Evolutionary conservation across 1,140 invertebrate genomes (phyloP).

Genomic region (Stegodyphus mimosarum): DNA sequence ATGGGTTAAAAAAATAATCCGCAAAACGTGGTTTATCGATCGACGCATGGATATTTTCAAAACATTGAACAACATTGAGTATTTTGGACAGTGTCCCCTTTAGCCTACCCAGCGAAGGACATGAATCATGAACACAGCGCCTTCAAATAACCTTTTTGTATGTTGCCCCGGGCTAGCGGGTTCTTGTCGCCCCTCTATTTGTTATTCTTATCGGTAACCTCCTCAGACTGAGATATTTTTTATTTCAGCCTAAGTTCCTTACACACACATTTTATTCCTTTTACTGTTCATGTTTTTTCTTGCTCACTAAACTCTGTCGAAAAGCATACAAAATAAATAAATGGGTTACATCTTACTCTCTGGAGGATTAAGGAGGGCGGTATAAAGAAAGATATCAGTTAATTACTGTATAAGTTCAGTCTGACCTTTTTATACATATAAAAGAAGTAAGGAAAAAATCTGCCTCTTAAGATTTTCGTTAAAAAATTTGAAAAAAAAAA

Average conservation of each 20-base stretch:
- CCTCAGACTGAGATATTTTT: conserved; percentile 1
- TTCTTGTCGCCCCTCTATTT: not conserved
- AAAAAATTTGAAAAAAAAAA: too few species aligned
- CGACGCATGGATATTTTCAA: too few species aligned
- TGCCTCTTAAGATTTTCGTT: too few species aligned
- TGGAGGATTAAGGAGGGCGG: too few species aligned
- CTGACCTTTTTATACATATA: too few species aligned
- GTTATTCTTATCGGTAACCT: conserved; percentile 19
- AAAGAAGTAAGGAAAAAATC: too few species aligned
- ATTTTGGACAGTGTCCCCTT: not conserved
- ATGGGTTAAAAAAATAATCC: too few species aligned
- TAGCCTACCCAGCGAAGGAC: not conserved
- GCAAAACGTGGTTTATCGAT: too few species aligned
- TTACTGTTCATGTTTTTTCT: not conserved
- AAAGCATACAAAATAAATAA: not conserved
- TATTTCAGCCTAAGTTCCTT: not conserved
- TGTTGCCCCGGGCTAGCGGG: not conserved
- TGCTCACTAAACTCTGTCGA: not conserved
- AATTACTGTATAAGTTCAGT: too few species aligned
- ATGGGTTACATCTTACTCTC: too few species aligned
- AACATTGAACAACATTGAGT: too few species aligned
- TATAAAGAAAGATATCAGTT: too few species aligned
- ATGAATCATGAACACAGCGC: not conserved
- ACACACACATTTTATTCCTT: not conserved
- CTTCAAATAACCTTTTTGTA: not conserved